Percentiles rank a stretch among this genome's conserved stretches.
Conservation (phyloP, 2,888 invertebrate genomes). For the Adela reaumurella region DNA sequence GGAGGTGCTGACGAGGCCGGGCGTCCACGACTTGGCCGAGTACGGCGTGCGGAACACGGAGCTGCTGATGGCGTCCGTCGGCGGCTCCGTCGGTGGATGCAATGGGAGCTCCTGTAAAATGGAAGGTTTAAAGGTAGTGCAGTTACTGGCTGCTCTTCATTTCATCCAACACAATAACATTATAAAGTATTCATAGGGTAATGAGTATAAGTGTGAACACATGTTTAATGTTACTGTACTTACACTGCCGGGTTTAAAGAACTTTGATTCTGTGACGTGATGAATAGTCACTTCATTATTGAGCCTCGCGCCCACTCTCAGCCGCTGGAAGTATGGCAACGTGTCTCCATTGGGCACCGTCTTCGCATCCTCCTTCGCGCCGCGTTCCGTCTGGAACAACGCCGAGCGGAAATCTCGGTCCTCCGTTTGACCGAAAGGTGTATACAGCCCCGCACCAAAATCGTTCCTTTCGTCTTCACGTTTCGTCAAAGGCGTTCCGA, state of each 20-base stretch:
- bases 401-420: slow-evolving; percentile 39
- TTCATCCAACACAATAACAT: too few relatives aligned
- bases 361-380: slow-evolving; percentile 9
- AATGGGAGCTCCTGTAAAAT: slow-evolving; percentile 3
- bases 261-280: slow-evolving; percentile 44
- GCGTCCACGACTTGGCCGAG: slow-evolving; percentile 1
- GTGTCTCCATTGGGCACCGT: slow-evolving; percentile 30
- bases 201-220: too few relatives aligned
- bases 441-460: slow-evolving; percentile 24
- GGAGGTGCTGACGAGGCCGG: not conserved
- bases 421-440: slow-evolving; percentile 41
- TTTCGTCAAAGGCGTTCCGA: slow-evolving; percentile 26
- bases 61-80: slow-evolving; percentile 1
- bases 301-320: slow-evolving; percentile 38
- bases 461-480: slow-evolving; percentile 17
- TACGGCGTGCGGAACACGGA: not conserved
- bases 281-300: slow-evolving; percentile 47
- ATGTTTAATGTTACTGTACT: too few relatives aligned
- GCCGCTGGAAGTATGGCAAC: slow-evolving; percentile 40
- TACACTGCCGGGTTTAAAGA: slow-evolving; percentile 37
- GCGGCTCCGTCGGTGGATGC: slow-evolving; percentile 1
- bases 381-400: slow-evolving; percentile 30
- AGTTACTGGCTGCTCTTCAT: too few relatives aligned
- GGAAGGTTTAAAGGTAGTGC: too few relatives aligned
- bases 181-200: too few relatives aligned